Evolutionary conservation across 2,888 invertebrate species (phyloP), one percentile per base, ranked within the genome.

Genomic region (Iphiclides podalirius): DNA sequence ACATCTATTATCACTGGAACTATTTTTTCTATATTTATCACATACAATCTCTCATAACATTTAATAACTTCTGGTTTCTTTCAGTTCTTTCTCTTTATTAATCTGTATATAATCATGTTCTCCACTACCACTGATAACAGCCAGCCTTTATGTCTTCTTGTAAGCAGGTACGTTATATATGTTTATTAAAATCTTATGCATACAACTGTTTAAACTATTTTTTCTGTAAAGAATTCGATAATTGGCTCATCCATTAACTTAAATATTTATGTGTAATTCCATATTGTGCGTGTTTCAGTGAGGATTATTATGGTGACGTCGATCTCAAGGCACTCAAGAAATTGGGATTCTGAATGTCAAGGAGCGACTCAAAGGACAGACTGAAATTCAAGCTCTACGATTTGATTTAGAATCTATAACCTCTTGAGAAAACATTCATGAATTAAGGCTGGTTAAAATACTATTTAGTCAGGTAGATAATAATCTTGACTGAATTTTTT

Each of bases 291-390:
- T 57, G 67, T 84, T 80, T 65, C 91, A 96, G 96, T 87, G 95
- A 96, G 90, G 96, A 96, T 88, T 96, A 96, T 90, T 96, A 96
- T 81, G 96, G 96, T 62, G 96, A 96, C 74, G 94, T 96, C 69
- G 96, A 96, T 83, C 90, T 96, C 63, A 96, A 96, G 87, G 93
- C 94, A 52, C 89, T 96, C 72, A 94, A 94, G 90, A 96, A 96
- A 79, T 85, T 94, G 86, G 95, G 95, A 75, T 93, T 91, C 84
- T 92, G 87, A 88, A 90, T 87, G 84, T 68, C 80, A 67, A 76
- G 85, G 78, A 79, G 84, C 80, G 77, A 64, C 83, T 86, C 86
- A 59, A 86, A 86, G 72, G 76, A 78, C 80, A 87, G 82, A 75
- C 79, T 86, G 67, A 86, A 79, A 72, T 70, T 87, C 49, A 84